phyloP scores from a whole-genome alignment of 2,797 vertebrate genomes.

The Megaceryle alcyon region DNA sequence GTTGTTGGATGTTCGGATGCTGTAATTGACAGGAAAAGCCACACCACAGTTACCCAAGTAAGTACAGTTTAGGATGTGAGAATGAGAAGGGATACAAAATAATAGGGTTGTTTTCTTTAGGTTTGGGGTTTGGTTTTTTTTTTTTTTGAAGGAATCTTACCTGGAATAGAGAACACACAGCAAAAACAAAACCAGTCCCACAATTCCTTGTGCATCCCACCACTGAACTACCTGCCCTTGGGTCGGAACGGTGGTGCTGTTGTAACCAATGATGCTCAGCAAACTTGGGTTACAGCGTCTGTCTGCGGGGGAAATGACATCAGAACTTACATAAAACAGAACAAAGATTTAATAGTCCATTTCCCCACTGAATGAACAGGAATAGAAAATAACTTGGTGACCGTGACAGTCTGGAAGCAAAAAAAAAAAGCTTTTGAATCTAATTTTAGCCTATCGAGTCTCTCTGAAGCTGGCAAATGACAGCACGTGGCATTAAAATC shows the following conservation, averaged over 20 bases:
- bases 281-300: constrained; percentile 95
- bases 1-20: constrained; percentile 95
- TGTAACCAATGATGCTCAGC: constrained; percentile 93
- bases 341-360: not conserved
- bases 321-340: not conserved
- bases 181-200: constrained; percentile 94
- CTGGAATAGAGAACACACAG: constrained; percentile 98
- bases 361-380: not conserved
- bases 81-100: not conserved
- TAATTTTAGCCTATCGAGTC: not conserved
- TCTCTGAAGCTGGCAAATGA: not conserved
- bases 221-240: constrained; percentile 90
- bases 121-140: too few species aligned
- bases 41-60: not conserved
- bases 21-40: constrained; percentile 50
- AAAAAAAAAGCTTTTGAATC: not conserved
- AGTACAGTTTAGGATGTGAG: not conserved
- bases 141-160: constrained; percentile 70
- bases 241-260: constrained; percentile 84
- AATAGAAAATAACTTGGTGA: not conserved
- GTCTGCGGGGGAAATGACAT: constrained; percentile 74
- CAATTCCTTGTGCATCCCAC: constrained; percentile 98
- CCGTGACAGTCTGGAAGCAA: not conserved
- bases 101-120: not conserved
- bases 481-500: not conserved